Percentiles rank a stretch among this genome's conserved stretches.
Evolutionary conservation across 2,113 vertebrate genomes (phyloP).

Genomic region (Anhinga anhinga): DNA sequence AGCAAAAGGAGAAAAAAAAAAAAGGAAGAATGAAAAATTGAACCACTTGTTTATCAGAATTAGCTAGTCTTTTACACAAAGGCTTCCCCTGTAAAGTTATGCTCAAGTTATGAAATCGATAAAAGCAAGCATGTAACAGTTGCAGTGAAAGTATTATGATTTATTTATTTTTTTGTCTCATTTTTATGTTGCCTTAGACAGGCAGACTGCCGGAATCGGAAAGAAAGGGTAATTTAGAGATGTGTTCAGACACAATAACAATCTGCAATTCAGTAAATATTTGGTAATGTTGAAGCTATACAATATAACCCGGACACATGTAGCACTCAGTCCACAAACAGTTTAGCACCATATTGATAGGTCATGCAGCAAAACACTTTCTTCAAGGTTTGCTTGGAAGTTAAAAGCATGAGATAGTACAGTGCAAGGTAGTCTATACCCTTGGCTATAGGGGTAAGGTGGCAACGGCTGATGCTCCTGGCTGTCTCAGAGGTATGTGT

Average conservation of each 20-base stretch:
- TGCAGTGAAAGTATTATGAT: neutral
- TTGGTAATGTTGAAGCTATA: constrained; percentile 51
- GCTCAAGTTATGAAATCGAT: constrained; percentile 33
- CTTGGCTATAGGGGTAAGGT: constrained; percentile 63
- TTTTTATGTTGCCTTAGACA: neutral
- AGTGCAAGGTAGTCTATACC: constrained; percentile 82
- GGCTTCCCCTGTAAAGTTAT: constrained; percentile 50
- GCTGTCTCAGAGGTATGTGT: constrained; percentile 77
- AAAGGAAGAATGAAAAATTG: neutral
- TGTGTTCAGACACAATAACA: neutral
- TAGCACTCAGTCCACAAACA: constrained; percentile 72
- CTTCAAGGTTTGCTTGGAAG: constrained; percentile 72
- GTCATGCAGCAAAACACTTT: constrained; percentile 75
- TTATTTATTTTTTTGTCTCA: neutral
- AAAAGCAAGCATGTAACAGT: constrained; percentile 54
- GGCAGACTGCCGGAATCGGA: neutral
- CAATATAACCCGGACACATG: constrained; percentile 63
- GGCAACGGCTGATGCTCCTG: constrained; percentile 66
- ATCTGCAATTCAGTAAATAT: constrained; percentile 49
- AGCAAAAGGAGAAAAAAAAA: neutral
- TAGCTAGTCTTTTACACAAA: constrained; percentile 4
- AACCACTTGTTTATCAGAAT: neutral
- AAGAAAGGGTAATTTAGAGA: neutral
- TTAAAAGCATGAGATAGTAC: constrained; percentile 80
- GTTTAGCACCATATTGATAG: constrained; percentile 89